These are phyloP conservation scores for Coptodon rendalli DNA, from an alignment of 2,113 vertebrate genomes.

Conservation along the genomic window DNA sequence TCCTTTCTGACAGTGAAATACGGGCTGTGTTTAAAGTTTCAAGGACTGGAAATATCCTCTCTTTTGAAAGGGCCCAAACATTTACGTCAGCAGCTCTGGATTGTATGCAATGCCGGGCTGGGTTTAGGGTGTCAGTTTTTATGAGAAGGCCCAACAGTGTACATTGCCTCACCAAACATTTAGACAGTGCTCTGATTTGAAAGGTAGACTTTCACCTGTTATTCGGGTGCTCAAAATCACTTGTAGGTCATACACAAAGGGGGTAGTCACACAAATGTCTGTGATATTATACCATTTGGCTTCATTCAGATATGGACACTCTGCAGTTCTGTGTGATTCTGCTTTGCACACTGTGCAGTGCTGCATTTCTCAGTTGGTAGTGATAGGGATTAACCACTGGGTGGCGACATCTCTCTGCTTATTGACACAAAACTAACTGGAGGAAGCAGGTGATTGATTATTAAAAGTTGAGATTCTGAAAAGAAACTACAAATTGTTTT, in stretches of 20 bases:
- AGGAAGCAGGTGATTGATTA: not conserved
- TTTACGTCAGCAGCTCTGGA: constrained; percentile 45
- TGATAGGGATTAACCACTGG: constrained; percentile 25
- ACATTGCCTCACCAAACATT: constrained; percentile 45
- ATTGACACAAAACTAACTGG: not conserved
- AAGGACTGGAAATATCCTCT: constrained; percentile 53
- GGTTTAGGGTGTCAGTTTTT: constrained; percentile 44
- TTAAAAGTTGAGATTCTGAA: not conserved
- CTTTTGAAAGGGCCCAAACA: constrained; percentile 35
- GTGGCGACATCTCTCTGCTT: constrained; percentile 25
- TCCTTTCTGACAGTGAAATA: constrained; percentile 45
- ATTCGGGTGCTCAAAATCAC: not conserved
- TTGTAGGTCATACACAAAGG: not conserved
- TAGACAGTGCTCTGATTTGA: constrained; percentile 34
- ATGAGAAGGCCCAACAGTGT: constrained; percentile 32
- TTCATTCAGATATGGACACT: not conserved
- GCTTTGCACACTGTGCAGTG: not conserved
- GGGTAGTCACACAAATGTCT: not conserved
- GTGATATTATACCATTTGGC: not conserved
- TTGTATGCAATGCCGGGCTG: constrained; percentile 27
- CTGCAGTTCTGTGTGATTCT: not conserved
- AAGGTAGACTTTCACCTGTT: not conserved
- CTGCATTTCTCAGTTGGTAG: not conserved
- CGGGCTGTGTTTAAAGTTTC: constrained; percentile 57
- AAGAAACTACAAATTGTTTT: not conserved